phyloP scores from a whole-genome alignment of 1,140 invertebrate species.

The Cotesia glomerata region DNA sequence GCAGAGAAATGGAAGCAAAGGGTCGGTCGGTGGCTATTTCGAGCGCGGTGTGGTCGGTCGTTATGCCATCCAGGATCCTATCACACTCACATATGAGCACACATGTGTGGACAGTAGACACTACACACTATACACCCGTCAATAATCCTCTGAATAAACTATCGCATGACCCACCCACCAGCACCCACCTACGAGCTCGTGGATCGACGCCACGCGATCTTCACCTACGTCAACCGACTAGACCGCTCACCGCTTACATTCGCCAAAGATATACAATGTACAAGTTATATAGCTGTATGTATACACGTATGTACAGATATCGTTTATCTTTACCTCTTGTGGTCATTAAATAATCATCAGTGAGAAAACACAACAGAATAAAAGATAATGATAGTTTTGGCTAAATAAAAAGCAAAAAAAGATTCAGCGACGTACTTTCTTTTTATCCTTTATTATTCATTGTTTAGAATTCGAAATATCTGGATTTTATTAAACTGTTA shows the following conservation, averaged over 20 bases:
- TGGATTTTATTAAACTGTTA: neutral
- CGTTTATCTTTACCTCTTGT: neutral
- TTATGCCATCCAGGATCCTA: constrained; percentile 41
- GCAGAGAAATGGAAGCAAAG: constrained; percentile 45
- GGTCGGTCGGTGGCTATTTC: constrained; percentile 58
- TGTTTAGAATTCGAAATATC: neutral
- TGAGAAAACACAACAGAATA: no score
- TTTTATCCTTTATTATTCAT: neutral
- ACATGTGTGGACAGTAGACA: neutral
- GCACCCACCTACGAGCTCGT: constrained; percentile 50
- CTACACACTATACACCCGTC: constrained; percentile 51
- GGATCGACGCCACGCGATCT: constrained; percentile 29
- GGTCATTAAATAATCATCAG: neutral
- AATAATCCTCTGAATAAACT: constrained; percentile 65
- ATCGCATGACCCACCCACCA: constrained; percentile 54
- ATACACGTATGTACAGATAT: no score
- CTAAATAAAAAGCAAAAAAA: neutral
- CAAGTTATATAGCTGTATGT: no score
- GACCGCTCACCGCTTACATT: neutral
- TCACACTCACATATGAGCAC: no score
- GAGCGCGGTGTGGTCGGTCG: constrained; percentile 43
- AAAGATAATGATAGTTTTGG: neutral
- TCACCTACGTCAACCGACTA: constrained; percentile 16
- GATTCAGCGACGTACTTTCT: neutral
- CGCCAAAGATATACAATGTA: neutral